Percentiles rank a stretch among this genome's conserved stretches.
These are phyloP conservation scores for Microctonus brassicae DNA, from an alignment of 2,888 invertebrate species.

Conservation along the genomic window DNA sequence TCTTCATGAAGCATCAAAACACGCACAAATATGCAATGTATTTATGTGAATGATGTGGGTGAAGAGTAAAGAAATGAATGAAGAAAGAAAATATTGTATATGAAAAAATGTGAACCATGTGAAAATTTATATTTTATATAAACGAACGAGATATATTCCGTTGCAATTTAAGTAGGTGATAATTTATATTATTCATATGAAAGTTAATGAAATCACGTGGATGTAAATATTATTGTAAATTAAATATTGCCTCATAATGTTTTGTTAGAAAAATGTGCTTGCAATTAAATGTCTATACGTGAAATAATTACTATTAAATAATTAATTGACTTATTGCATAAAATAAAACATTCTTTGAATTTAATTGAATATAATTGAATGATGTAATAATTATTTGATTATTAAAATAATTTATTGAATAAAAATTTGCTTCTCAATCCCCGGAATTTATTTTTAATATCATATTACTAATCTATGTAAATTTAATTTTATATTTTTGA, in stretches of 20 bases:
- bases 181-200: background rate
- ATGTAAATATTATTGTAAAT: background rate
- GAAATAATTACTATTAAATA: too few species aligned
- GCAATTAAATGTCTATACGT: too few species aligned
- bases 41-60: background rate
- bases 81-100: background rate
- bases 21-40: background rate
- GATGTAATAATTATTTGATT: too few species aligned
- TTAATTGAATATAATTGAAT: too few species aligned
- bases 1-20: background rate
- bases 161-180: background rate
- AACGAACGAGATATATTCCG: background rate
- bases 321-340: background rate
- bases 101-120: background rate
- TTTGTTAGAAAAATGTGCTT: too few species aligned
- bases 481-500: too few species aligned
- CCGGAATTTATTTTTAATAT: too few species aligned
- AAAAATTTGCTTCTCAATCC: too few species aligned
- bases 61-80: background rate
- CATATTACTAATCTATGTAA: too few species aligned
- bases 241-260: background rate
- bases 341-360: too few species aligned
- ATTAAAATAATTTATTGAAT: too few species aligned
- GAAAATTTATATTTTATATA: constrained; percentile 2
- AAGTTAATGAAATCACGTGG: background rate